Evolutionary conservation across 2,888 invertebrate species (phyloP).

Genomic region (Seladonia tumulorum): DNA sequence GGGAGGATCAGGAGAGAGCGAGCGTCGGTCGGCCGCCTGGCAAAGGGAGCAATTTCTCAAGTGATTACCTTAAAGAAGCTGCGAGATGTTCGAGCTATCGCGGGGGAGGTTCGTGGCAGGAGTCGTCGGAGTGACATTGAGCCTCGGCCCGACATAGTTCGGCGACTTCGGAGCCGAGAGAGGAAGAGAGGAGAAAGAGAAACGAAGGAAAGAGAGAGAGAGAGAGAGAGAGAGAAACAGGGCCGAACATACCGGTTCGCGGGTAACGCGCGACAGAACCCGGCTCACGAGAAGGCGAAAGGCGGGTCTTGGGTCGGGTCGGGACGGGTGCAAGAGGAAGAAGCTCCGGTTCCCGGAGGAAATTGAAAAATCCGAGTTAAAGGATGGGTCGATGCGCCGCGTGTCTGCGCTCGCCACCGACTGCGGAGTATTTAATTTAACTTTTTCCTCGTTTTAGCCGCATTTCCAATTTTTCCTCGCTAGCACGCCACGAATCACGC

Average conservation of each 20-base stretch:
- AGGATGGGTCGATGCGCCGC: constrained; percentile 67
- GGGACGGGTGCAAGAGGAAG: constrained; percentile 42
- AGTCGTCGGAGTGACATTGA: constrained; percentile 53
- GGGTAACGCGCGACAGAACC: constrained; percentile 26
- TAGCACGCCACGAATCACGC: constrained; percentile 39
- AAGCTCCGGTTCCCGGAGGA: constrained; percentile 71
- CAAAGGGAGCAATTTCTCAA: constrained; percentile 68
- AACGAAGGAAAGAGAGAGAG: neutral
- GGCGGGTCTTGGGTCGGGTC: neutral
- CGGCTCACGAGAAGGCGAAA: neutral
- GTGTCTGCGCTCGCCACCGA: constrained; percentile 66
- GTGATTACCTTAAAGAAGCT: constrained; percentile 73
- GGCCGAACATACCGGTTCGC: constrained; percentile 11
- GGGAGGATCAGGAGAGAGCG: constrained; percentile 27
- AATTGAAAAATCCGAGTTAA: constrained; percentile 80
- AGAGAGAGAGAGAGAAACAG: neutral
- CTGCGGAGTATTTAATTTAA: constrained; percentile 78
- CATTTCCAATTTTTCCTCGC: constrained; percentile 77
- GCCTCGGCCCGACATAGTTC: constrained; percentile 26
- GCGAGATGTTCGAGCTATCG: constrained; percentile 66
- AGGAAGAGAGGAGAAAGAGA: neutral
- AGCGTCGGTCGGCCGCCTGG: neutral
- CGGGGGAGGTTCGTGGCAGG: constrained; percentile 30
- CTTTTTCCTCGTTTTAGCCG: constrained; percentile 76
- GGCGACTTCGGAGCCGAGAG: constrained; percentile 5